Base-by-base conservation (phyloP, 2,797 vertebrate species). In the Sus cebifrons region DNA sequence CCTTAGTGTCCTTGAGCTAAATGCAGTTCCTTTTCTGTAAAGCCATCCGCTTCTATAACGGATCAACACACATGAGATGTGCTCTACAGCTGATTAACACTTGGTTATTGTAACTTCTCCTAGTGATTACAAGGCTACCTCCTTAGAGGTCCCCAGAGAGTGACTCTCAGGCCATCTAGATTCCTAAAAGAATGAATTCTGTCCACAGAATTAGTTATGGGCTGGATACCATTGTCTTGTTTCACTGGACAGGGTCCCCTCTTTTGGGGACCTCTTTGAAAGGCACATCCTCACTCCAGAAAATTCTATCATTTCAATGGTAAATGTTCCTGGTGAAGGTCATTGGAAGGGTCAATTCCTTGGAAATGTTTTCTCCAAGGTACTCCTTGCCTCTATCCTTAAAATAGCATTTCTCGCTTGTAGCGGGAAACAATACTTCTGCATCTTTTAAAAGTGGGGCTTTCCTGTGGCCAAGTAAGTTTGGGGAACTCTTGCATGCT, bases 391-490 rank as follows among this genome's bases (percentile, higher is more conserved):
- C 49, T 83, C 86, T 85, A 65, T 77, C 82, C 95, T 89, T 67
- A 62, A 73, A 81, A 84, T 0, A 60, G 52, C 29, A 70, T 83
- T 95, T 85, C 84, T 68, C 64, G 36, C 15, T 3, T 25, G 21
- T 52, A 29, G 15, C 78, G 64, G 82, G 64, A 96, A 90, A 87
- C 1, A 58, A n/a, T 20, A 68, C 84, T 97, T 92, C 82, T 29
- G 44, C 17, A 10, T 60, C 84, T 92, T 93, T 81, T 78, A 16
- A 36, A 44, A 88, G 25, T 67, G 60, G 68, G 10, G 27, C 25
- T 96, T 96, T 89, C 64, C 71, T 93, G 68, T 78, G 77, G 85
- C 70, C 96, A 84, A n/a, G 32, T 64, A 83, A 60, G 71, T 70
- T 52, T 82, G 65, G 56, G 65, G 78, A 97, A 75, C 2, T 10